Conservation (phyloP, 2,888 invertebrate genomes). For the Dinocampus coccinellae region DNA sequence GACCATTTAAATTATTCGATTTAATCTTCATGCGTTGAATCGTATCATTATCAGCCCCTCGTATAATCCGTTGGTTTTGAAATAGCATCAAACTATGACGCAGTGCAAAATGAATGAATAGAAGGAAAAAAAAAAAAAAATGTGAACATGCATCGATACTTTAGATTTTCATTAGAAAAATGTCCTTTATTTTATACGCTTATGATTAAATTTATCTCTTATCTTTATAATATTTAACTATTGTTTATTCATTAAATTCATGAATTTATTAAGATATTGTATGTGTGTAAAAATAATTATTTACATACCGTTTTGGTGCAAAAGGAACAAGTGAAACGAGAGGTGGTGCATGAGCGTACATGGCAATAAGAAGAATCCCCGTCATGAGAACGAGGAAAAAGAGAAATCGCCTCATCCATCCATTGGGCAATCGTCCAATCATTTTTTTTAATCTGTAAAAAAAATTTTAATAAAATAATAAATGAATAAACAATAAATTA, state of each 20-base stretch:
- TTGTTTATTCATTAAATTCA: neutral
- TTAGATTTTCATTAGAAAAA: neutral
- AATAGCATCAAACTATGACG: slow-evolving; percentile 59
- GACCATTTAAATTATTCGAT: slow-evolving; percentile 15
- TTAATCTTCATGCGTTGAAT: slow-evolving; percentile 38
- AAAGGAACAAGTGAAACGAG: slow-evolving; percentile 65
- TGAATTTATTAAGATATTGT: neutral
- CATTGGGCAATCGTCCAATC: slow-evolving; percentile 71
- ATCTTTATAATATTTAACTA: neutral
- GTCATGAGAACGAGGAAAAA: slow-evolving; percentile 72
- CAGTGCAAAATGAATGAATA: neutral
- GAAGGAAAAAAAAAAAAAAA: neutral
- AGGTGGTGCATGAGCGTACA: slow-evolving; percentile 69
- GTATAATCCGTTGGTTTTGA: slow-evolving; percentile 58
- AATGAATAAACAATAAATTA: slow-evolving; percentile 5
- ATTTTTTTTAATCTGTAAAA: slow-evolving; percentile 61
- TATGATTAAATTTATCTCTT: too few species aligned
- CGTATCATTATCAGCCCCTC: slow-evolving; percentile 58
- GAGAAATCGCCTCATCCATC: slow-evolving; percentile 72
- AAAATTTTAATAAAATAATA: neutral
- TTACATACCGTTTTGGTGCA: slow-evolving; percentile 62
- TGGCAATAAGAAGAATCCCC: slow-evolving; percentile 70
- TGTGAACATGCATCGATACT: neutral
- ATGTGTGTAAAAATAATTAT: neutral
- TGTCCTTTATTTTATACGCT: neutral